phyloP scores from a whole-genome alignment of 2,113 vertebrate species.

The Burhinus oedicnemus region DNA sequence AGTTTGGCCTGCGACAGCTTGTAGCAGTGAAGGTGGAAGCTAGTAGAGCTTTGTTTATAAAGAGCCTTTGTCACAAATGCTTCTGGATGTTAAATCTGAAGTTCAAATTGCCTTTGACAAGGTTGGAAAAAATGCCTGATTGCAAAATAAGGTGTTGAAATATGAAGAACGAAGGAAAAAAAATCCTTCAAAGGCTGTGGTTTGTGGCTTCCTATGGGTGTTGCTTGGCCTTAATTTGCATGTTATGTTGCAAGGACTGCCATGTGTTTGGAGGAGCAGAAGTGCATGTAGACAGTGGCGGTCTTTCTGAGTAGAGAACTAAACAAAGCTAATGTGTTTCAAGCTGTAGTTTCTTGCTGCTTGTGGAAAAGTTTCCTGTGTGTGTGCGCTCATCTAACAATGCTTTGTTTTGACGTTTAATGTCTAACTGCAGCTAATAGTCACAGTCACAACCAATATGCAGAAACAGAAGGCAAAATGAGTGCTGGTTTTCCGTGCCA shows the following conservation, averaged over 20 bases:
- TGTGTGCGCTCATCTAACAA: background rate
- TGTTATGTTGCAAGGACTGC: background rate
- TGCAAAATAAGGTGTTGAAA: background rate
- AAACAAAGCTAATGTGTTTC: fast-evolving
- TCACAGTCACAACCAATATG: background rate
- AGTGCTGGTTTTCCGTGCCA: background rate
- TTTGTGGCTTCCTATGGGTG: background rate
- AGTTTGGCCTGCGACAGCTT: background rate
- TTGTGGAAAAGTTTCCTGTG: background rate
- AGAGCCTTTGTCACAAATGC: background rate
- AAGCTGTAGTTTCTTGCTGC: background rate
- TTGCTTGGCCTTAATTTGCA: background rate
- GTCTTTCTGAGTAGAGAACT: background rate
- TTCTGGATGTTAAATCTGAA: background rate
- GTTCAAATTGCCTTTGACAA: background rate
- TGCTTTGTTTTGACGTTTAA: background rate
- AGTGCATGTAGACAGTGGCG: background rate
- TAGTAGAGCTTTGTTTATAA: background rate
- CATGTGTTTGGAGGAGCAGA: background rate
- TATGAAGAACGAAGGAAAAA: background rate
- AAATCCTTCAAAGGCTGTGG: background rate
- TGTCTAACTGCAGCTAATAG: background rate
- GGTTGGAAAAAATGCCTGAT: background rate
- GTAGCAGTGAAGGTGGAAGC: background rate
- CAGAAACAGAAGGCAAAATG: background rate